Evolutionary conservation across 30 jellyfish, hydroid and myxozoan species (phyloP).

Genomic region (Aurelia aurita complex sp. Pacific): DNA sequence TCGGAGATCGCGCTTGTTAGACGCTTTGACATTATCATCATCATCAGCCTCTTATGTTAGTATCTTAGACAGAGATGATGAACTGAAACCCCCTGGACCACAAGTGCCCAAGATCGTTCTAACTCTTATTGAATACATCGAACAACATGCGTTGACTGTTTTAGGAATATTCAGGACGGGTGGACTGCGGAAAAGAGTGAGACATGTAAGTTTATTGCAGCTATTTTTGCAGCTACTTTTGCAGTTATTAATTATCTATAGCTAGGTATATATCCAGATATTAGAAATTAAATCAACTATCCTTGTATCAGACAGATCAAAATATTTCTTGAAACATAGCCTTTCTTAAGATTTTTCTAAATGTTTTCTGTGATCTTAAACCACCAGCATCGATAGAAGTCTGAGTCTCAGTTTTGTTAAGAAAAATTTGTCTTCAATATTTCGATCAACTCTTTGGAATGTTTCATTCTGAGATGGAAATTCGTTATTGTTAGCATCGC

Average conservation of each 20-base stretch:
- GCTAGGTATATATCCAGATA: neutral
- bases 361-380: no score
- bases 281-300: no score
- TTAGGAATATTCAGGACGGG: conserved; percentile 96
- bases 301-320: no score
- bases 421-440: no score
- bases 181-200: conserved; percentile 94
- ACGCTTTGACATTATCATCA: conserved; percentile 92
- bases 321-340: no score
- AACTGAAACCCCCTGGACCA: conserved; percentile 82
- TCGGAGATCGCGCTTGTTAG: conserved; percentile 87
- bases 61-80: conserved; percentile 83
- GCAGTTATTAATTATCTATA: neutral
- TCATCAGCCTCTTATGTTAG: conserved; percentile 97
- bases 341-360: no score
- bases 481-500: no score
- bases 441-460: no score
- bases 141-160: conserved; percentile 72
- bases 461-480: no score
- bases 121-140: conserved; percentile 72
- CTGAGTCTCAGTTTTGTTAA: no score
- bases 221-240: neutral
- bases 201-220: conserved; percentile 68
- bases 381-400: no score
- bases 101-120: conserved; percentile 87